These are phyloP conservation scores for Cygnus olor DNA, from an alignment of 2,797 vertebrate genomes.

Conservation along the genomic window DNA sequence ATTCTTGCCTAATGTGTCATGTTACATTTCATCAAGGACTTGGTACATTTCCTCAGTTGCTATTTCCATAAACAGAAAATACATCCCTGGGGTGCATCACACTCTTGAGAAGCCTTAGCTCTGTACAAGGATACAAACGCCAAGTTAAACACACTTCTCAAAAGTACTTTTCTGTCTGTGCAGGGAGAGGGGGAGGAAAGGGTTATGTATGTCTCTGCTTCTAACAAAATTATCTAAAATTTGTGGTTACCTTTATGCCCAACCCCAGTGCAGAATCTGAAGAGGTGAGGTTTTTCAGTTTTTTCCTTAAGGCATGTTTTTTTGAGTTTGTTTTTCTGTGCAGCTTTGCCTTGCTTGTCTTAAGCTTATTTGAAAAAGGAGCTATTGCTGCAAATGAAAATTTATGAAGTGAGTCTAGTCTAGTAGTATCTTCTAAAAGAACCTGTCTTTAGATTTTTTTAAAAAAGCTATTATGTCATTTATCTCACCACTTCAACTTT, in stretches of 20 bases:
- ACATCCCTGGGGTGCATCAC: not conserved
- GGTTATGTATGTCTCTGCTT: not conserved
- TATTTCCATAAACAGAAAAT: not conserved
- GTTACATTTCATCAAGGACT: not conserved
- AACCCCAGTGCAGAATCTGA: not conserved
- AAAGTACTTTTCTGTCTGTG: not conserved
- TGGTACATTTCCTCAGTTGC: not conserved
- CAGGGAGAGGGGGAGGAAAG: rapidly evolving
- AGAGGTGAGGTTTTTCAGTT: not conserved
- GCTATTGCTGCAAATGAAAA: not conserved
- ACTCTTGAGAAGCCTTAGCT: not conserved
- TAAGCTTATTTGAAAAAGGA: not conserved
- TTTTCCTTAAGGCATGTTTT: not conserved
- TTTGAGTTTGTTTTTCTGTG: not conserved
- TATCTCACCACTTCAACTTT: not conserved
- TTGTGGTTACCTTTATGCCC: not conserved
- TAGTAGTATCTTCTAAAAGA: not conserved
- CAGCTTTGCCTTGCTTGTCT: not conserved
- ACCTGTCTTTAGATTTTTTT: not conserved
- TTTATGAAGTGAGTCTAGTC: not conserved
- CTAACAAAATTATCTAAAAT: not conserved
- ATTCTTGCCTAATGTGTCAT: not conserved
- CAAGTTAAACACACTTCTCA: not conserved
- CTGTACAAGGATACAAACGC: not conserved
- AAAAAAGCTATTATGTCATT: not conserved